phyloP scores from a whole-genome alignment of 2,113 vertebrate species.

The Heterochromis multidens region DNA sequence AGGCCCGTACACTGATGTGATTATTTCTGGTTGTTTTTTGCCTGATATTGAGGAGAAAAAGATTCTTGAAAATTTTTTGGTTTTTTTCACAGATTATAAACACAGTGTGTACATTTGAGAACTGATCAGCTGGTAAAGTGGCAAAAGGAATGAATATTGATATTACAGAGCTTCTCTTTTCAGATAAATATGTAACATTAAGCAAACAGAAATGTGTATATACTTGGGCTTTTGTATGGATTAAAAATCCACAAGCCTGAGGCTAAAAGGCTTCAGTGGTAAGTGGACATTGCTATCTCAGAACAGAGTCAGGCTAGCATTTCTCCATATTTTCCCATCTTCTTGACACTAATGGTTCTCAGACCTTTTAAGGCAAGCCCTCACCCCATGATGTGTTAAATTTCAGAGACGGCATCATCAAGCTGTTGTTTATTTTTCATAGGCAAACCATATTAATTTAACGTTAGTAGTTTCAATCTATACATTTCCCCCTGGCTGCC shows the following conservation, averaged over 20 bases:
- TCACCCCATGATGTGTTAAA: background rate
- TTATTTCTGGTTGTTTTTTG: background rate
- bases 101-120: background rate
- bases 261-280: background rate
- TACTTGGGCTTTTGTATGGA: background rate
- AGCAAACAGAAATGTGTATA: background rate
- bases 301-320: background rate
- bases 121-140: background rate
- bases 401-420: background rate
- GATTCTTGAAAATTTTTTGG: background rate
- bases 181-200: no score
- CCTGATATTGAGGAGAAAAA: rapidly evolving
- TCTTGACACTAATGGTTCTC: background rate
- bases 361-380: background rate
- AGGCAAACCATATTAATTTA: background rate
- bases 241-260: background rate
- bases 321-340: background rate
- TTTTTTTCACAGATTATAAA: background rate
- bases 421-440: background rate
- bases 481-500: background rate
- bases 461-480: no score
- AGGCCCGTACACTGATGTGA: background rate
- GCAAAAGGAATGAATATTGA: background rate
- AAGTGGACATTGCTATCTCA: background rate
- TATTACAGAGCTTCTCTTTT: background rate